Base-by-base conservation (phyloP, 2,797 vertebrate genomes). In the Microchirus variegatus region DNA sequence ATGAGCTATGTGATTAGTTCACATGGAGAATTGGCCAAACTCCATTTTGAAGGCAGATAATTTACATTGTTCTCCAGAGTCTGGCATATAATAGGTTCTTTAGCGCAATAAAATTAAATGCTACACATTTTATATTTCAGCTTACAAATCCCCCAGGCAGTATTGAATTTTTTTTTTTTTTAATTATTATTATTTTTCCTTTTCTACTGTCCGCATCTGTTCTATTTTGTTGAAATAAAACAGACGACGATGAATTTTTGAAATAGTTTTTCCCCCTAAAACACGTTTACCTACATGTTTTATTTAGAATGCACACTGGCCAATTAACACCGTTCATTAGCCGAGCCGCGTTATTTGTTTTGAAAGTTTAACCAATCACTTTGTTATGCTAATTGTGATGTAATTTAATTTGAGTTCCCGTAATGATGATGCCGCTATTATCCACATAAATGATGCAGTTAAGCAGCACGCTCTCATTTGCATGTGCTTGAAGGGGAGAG, bases 331-430 rank as follows among this genome's bases (percentile, higher is more conserved):
- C 83, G 92, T 96, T 98, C 96, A 97, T 99, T 98, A 98, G 93
- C 93, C 80, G 93, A 94, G 96, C 93, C 86, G 91, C 71, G 94
- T 93, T 99, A 98, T 99, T 99, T 99, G 97, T 99, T 99, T 98
- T 93, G 96, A 97, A 98, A 99, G 96, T 98, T 98, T 96, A 99
- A 98, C 96, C 96, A 97, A 97, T 98, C 97, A 98, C 97, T 98
- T 98, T 98, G 97, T 96, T 98, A 98, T 98, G 97, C 96, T 99
- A 99, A 99, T 99, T 97, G 95, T 97, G 96, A 97, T 99, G 97
- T 99, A 99, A 99, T 99, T 99, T 98, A 98, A 99, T 98, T 98
- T 96, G 97, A 98, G 96, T 96, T 95, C 70, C 96, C 95, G 94
- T 99, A 98, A 99, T 98, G 96, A 99, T 96, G 97, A 98, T 97